These are phyloP conservation scores for Albula goreensis DNA, from an alignment of 2,113 vertebrate genomes.

Conservation along the genomic window DNA sequence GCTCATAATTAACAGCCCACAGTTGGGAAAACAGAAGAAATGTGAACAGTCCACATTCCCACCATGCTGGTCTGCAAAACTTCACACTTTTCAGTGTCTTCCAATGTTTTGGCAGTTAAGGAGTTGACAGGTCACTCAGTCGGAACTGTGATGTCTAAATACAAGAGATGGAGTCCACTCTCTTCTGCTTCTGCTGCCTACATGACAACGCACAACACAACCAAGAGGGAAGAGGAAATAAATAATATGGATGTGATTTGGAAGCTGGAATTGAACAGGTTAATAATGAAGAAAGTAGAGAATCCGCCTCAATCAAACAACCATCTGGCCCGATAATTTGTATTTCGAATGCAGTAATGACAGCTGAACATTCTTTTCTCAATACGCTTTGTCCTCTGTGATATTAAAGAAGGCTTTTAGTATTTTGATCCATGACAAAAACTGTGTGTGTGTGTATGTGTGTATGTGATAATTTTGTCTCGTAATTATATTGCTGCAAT, in stretches of 20 bases:
- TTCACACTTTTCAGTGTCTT: not conserved
- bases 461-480: not conserved
- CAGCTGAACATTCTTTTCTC: no score
- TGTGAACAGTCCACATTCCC: conserved; percentile 1
- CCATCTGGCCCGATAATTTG: not conserved
- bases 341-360: no score
- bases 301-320: not conserved
- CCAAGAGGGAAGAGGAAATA: not conserved
- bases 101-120: not conserved
- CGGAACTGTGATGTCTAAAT: not conserved
- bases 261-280: not conserved
- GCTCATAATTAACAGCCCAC: not conserved
- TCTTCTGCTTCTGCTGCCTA: not conserved
- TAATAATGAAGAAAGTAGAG: not conserved
- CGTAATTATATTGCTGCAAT: no score
- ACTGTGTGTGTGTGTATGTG: not conserved
- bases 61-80: not conserved
- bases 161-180: not conserved
- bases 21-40: not conserved
- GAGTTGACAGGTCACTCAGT: not conserved
- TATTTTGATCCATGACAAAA: no score
- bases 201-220: not conserved
- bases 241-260: not conserved
- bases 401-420: not conserved
- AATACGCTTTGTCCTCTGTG: no score